A percentile compares a stretch with the other conserved stretches of the same genome.
Evolutionary conservation across 2,888 invertebrate genomes (phyloP).

Genomic region (Yponomeuta evonymella): DNA sequence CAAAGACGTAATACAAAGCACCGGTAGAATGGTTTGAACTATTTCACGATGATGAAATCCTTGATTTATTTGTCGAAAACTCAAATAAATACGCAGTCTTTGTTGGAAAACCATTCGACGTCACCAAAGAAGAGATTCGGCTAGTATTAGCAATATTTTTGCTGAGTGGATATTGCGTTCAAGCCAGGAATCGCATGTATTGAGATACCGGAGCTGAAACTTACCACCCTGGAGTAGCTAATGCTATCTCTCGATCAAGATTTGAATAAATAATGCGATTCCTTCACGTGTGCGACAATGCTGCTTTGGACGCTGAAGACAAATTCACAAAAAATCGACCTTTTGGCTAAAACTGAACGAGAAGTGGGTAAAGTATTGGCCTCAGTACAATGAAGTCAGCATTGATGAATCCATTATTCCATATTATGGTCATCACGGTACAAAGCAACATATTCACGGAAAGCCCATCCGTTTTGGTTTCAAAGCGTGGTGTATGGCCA

Average conservation of each 20-base stretch:
- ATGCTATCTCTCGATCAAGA: constrained; percentile 31
- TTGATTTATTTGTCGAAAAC: not conserved
- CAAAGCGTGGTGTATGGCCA: constrained; percentile 30
- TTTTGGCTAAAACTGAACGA: constrained; percentile 28
- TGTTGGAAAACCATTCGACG: not conserved
- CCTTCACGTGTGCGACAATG: constrained; percentile 33
- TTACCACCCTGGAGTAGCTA: constrained; percentile 27
- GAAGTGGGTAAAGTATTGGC: constrained; percentile 27
- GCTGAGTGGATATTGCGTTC: constrained; percentile 23
- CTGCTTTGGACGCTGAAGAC: constrained; percentile 26
- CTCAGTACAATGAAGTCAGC: constrained; percentile 26
- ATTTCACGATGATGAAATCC: too few species aligned
- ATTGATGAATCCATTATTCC: constrained; percentile 39
- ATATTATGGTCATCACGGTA: constrained; percentile 33
- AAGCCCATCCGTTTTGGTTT: constrained; percentile 31
- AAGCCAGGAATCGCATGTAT: constrained; percentile 27
- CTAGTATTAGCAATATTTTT: constrained; percentile 17
- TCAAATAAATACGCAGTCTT: not conserved
- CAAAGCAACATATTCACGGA: constrained; percentile 30
- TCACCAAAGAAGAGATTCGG: constrained; percentile 6
- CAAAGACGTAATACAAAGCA: too few species aligned
- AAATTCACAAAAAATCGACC: constrained; percentile 33
- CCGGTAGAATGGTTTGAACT: too few species aligned
- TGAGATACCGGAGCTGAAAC: constrained; percentile 31
- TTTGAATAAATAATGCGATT: constrained; percentile 32